Percentiles rank a stretch among this genome's conserved stretches.
Conservation (phyloP, 2,797 vertebrate species). For the Sternarchorhynchus goeldii region DNA sequence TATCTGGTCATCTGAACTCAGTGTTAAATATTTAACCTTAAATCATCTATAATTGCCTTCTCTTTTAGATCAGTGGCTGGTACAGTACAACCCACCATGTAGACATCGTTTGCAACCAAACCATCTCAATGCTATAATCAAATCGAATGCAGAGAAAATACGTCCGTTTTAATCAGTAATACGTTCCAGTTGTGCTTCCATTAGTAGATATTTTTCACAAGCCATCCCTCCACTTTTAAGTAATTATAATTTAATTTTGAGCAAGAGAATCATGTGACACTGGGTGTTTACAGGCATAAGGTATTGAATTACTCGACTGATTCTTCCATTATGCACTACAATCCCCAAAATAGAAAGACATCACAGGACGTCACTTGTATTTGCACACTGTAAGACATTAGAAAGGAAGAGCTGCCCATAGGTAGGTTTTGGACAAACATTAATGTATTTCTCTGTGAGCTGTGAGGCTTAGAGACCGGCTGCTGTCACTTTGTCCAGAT, state of each 20-base stretch:
- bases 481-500: not conserved
- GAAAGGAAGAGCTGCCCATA: not conserved
- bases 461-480: not conserved
- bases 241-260: not conserved
- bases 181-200: not conserved
- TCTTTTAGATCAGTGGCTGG: constrained; percentile 30
- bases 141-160: not conserved
- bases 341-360: not conserved
- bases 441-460: not conserved
- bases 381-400: not conserved
- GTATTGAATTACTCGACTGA: constrained; percentile 15
- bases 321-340: not conserved
- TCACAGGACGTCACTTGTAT: not conserved
- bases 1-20: constrained; percentile 50
- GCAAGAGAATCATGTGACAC: not conserved
- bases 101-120: not conserved
- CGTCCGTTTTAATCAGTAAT: not conserved
- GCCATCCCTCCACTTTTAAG: not conserved
- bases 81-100: constrained; percentile 7
- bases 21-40: constrained; percentile 50
- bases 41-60: constrained; percentile 41
- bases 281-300: not conserved
- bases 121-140: not conserved
- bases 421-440: not conserved
- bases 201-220: not conserved